Conservation (phyloP, 2,113 vertebrate species). For the Oncorhynchus masou region DNA sequence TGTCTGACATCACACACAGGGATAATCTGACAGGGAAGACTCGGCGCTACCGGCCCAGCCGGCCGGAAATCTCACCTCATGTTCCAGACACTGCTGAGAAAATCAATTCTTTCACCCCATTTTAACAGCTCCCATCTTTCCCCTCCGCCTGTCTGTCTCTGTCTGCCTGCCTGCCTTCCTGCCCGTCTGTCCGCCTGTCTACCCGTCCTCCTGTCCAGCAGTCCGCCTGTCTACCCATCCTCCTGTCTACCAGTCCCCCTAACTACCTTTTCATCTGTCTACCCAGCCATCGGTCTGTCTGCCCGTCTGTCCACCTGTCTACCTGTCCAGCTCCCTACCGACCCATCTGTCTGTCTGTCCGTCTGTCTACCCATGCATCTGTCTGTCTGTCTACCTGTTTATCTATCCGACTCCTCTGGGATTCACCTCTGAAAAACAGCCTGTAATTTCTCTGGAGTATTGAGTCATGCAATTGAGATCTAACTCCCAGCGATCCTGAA, state of each 20-base stretch:
- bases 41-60: neutral
- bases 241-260: neutral
- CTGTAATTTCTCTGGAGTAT: constrained; percentile 12
- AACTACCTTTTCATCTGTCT: neutral
- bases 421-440: neutral
- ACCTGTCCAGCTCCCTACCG: neutral
- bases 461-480: constrained; percentile 41
- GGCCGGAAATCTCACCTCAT: neutral
- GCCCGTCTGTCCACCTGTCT: neutral
- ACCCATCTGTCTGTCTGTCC: neutral
- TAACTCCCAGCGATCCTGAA: constrained; percentile 21
- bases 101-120: constrained; percentile 14
- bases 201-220: neutral
- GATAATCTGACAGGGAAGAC: neutral
- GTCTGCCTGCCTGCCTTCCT: neutral
- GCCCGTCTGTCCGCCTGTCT: neutral
- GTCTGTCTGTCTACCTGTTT: constrained; percentile 7
- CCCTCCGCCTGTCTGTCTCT: neutral
- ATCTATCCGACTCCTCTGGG: neutral
- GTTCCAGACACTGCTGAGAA: neutral
- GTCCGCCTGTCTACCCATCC: neutral
- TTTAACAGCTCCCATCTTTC: constrained; percentile 12
- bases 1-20: constrained; percentile 1
- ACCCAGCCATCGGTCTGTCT: neutral
- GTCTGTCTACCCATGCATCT: neutral